phyloP scores from a whole-genome alignment of 2,797 vertebrate genomes.

The Chloroceryle inda region DNA sequence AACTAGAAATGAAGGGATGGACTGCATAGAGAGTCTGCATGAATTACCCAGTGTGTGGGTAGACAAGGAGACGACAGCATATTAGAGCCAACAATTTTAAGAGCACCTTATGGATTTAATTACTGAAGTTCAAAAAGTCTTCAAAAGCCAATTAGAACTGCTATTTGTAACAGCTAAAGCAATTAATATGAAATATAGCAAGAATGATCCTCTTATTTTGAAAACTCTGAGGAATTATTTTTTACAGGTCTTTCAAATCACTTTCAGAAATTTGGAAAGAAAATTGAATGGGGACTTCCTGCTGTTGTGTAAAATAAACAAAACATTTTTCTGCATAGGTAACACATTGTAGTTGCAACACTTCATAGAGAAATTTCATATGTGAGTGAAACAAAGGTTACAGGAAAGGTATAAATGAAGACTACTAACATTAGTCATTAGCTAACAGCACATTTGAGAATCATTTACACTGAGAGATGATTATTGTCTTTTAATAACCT shows the following conservation, averaged over 20 bases:
- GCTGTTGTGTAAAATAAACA: conserved; percentile 66
- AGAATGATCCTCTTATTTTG: conserved; percentile 51
- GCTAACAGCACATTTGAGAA: conserved; percentile 4
- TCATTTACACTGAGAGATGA: conserved; percentile 26
- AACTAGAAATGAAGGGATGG: not conserved
- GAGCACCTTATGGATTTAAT: conserved; percentile 70
- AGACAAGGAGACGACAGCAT: conserved; percentile 53
- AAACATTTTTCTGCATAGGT: conserved; percentile 45
- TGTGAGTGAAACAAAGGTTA: conserved; percentile 12
- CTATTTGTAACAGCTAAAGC: conserved; percentile 70
- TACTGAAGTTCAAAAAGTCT: conserved; percentile 73
- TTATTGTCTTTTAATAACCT: conserved; percentile 47
- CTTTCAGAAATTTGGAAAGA: conserved; percentile 72
- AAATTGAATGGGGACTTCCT: conserved; percentile 73
- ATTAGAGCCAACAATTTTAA: conserved; percentile 63
- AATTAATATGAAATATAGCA: conserved; percentile 77
- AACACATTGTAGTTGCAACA: not conserved
- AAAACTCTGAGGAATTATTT: conserved; percentile 69
- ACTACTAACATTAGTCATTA: not conserved
- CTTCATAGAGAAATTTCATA: not conserved
- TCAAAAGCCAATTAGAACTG: conserved; percentile 71
- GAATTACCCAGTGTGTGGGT: conserved; percentile 57
- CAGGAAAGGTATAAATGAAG: not conserved
- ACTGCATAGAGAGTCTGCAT: conserved; percentile 28
- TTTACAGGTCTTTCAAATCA: conserved; percentile 73